Percentiles rank a stretch among this genome's conserved stretches.
Evolutionary conservation across 2,888 invertebrate genomes (phyloP).

Genomic region (Pseudanteris insignis): DNA sequence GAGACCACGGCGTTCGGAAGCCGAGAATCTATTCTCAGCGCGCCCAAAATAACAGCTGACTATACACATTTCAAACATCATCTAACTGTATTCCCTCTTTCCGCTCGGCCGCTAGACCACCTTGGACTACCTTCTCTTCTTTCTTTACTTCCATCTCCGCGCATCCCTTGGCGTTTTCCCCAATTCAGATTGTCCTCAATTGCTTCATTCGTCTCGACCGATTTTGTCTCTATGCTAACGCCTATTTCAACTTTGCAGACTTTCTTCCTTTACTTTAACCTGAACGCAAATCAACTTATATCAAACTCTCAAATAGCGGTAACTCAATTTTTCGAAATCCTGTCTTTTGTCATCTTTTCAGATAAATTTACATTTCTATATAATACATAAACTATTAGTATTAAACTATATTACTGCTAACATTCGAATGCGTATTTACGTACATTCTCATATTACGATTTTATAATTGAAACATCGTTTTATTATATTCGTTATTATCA

Average conservation of each 20-base stretch:
- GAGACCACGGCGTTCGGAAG: constrained; percentile 47
- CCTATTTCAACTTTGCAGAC: no score
- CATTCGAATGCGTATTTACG: no score
- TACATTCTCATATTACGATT: no score
- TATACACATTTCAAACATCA: constrained; percentile 45
- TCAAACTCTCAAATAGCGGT: no score
- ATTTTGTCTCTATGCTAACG: no score
- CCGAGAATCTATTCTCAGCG: constrained; percentile 49
- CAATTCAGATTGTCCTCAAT: constrained; percentile 34
- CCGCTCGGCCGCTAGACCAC: constrained; percentile 31
- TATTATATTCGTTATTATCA: not conserved
- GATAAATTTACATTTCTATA: no score
- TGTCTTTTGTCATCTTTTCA: not conserved
- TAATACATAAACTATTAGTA: no score
- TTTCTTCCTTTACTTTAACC: no score
- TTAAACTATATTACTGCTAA: no score
- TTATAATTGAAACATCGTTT: no score
- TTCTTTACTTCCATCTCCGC: constrained; percentile 21
- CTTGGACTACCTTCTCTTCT: constrained; percentile 42
- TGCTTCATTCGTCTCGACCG: constrained; percentile 17
- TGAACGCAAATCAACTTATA: no score
- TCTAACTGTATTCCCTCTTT: constrained; percentile 37
- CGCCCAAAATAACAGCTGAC: constrained; percentile 58
- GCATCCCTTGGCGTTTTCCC: constrained; percentile 22
- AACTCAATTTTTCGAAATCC: constrained; percentile 8